A percentile compares a stretch with the other conserved stretches of the same genome.
Conservation (phyloP, 2,797 vertebrate species). For the Oryzias dopingdopingensis region DNA sequence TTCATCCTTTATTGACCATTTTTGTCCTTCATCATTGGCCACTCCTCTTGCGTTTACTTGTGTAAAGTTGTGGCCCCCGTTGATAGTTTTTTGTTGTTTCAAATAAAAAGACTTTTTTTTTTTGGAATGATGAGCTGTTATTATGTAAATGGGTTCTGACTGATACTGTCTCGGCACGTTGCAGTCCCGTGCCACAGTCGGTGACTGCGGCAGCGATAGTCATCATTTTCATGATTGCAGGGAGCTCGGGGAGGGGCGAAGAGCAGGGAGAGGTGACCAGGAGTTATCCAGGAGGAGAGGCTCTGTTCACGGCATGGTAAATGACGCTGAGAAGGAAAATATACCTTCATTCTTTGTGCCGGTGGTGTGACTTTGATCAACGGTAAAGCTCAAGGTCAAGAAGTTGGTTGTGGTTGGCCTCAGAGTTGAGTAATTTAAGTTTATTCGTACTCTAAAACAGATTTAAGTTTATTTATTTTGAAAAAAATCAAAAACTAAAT, state of each 20-base stretch:
- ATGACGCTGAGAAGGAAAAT: conserved; percentile 41
- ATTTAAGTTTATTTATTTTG: no score
- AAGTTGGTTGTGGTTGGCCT: conserved; percentile 8
- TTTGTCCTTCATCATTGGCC: conserved; percentile 3
- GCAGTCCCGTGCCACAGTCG: conserved; percentile 24
- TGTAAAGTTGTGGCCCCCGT: conserved; percentile 81
- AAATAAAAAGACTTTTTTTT: conserved; percentile 84
- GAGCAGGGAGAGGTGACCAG: conserved; percentile 74
- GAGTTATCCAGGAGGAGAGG: conserved; percentile 80
- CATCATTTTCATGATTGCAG: conserved; percentile 96
- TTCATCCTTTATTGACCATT: conserved; percentile 4
- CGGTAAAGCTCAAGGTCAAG: conserved; percentile 84
- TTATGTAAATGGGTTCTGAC: conserved; percentile 94
- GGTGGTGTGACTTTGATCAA: conserved; percentile 35
- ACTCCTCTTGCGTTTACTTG: conserved; percentile 81
- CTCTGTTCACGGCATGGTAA: conserved; percentile 78
- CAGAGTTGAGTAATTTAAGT: no score
- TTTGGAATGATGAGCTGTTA: conserved; percentile 90
- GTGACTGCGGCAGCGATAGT: conserved; percentile 73
- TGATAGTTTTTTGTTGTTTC: conserved; percentile 88
- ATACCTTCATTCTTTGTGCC: conserved; percentile 6
- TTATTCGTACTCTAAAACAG: no score
- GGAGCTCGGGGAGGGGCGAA: conserved; percentile 78
- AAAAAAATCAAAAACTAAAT: no score
- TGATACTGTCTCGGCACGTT: conserved; percentile 70